Evolutionary conservation across 2,888 invertebrate genomes (phyloP).

Genomic region (Cactoblastis cactorum): DNA sequence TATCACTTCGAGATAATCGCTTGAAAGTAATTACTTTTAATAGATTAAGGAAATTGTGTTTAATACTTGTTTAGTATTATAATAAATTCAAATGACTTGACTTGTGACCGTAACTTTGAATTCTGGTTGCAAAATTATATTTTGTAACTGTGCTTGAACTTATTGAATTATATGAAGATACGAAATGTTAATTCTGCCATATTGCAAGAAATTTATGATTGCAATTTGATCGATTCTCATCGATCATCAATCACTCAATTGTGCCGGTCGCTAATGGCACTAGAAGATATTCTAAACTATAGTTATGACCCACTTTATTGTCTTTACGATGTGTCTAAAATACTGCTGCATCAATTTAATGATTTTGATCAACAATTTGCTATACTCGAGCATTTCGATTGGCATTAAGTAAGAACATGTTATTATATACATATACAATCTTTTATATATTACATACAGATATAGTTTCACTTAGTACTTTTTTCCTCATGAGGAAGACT

Average conservation of each 20-base stretch:
- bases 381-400: not conserved
- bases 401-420: not conserved
- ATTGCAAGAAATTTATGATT: constrained; percentile 41
- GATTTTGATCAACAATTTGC: constrained; percentile 27
- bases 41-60: not conserved
- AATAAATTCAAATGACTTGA: constrained; percentile 4
- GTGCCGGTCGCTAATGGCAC: constrained; percentile 46
- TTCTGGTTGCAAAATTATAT: constrained; percentile 18
- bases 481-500: no score
- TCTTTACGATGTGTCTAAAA: constrained; percentile 28
- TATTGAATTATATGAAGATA: constrained; percentile 30
- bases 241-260: constrained; percentile 44
- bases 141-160: constrained; percentile 35
- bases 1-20: no score
- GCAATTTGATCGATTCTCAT: constrained; percentile 54
- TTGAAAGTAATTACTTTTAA: no score
- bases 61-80: not conserved
- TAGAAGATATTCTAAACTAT: constrained; percentile 34
- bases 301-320: constrained; percentile 34
- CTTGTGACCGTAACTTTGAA: constrained; percentile 3
- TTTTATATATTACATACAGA: no score
- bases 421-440: no score
- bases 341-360: constrained; percentile 24
- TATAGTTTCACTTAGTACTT: no score
- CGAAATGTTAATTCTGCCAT: constrained; percentile 37